phyloP scores from a whole-genome alignment of 2,888 invertebrate species.

The Tachina lurida region DNA sequence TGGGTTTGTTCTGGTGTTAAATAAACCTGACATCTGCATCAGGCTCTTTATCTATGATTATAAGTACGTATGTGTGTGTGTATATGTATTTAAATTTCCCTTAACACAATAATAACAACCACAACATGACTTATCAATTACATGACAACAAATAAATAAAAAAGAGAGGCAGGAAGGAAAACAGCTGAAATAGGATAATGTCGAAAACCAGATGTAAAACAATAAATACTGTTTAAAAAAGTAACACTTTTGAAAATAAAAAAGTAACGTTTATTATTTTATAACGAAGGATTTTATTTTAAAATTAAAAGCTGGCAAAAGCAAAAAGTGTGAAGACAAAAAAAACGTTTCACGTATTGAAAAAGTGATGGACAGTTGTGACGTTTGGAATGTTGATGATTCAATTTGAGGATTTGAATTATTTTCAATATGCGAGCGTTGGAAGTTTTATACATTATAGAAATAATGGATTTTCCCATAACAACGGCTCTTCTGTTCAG shows the following conservation, averaged over 20 bases:
- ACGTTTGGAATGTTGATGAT: neutral
- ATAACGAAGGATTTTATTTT: neutral
- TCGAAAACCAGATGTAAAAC: slow-evolving; percentile 35
- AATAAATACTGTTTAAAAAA: slow-evolving; percentile 33
- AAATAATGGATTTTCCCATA: neutral
- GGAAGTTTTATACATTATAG: neutral
- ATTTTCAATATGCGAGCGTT: neutral
- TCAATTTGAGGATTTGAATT: slow-evolving; percentile 1
- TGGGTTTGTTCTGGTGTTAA: neutral
- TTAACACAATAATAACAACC: neutral
- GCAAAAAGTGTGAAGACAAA: neutral
- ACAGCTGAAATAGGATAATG: neutral
- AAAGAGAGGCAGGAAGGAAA: neutral
- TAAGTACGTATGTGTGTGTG: neutral
- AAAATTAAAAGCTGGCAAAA: neutral
- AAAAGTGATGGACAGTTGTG: slow-evolving; percentile 27
- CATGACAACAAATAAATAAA: slow-evolving; percentile 10
- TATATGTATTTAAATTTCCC: neutral
- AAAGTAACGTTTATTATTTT: neutral
- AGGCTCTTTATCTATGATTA: neutral
- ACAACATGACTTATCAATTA: slow-evolving; percentile 50
- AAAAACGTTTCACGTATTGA: neutral
- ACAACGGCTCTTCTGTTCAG: no score
- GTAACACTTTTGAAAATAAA: neutral
- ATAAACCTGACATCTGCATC: neutral